Percentiles rank a stretch among this genome's conserved stretches.
Conservation (phyloP, 2,797 vertebrate species). For the Schizothorax lantsangensis region DNA sequence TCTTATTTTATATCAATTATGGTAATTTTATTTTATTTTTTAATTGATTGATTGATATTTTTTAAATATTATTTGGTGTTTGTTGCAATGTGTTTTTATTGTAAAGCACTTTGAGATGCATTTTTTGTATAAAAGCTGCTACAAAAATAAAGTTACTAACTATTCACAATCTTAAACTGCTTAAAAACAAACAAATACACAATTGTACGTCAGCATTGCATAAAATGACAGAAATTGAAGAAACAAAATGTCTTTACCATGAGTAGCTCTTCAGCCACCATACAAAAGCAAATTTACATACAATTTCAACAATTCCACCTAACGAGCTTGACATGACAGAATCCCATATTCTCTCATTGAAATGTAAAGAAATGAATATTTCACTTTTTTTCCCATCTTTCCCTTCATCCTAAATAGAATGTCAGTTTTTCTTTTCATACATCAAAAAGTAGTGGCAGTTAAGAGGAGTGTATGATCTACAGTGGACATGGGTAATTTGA, state of each 20-base stretch:
- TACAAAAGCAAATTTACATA: background rate
- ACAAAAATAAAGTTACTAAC: background rate
- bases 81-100: background rate
- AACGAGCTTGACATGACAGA: constrained; percentile 69
- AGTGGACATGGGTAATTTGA: constrained; percentile 70
- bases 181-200: background rate
- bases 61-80: background rate
- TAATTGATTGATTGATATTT: background rate
- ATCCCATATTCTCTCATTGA: constrained; percentile 66
- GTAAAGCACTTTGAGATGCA: background rate
- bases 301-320: constrained; percentile 51
- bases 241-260: background rate
- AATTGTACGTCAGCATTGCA: no score
- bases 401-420: background rate
- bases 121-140: background rate
- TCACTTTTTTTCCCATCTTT: constrained; percentile 25
- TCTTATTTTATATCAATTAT: background rate
- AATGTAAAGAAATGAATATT: constrained; percentile 58
- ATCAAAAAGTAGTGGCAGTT: constrained; percentile 21
- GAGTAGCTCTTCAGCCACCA: background rate
- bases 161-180: background rate
- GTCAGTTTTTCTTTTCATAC: background rate
- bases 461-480: constrained; percentile 50
- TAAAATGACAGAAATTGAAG: no score
- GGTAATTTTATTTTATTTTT: background rate